phyloP scores from a whole-genome alignment of 2,888 invertebrate species.

The Cyrtodaria siliqua region DNA sequence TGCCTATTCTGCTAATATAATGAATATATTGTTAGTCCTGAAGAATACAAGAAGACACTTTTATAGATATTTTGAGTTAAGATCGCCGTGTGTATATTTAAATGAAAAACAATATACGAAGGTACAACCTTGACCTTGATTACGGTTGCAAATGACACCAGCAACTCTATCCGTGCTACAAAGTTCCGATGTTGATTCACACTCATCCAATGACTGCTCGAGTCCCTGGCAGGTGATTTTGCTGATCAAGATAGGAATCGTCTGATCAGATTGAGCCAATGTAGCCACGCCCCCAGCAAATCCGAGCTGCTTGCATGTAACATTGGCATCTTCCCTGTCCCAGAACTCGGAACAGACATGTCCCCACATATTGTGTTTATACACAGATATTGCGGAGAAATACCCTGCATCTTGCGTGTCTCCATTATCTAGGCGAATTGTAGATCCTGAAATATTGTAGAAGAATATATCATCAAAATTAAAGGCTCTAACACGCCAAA shows the following conservation, averaged over 20 bases:
- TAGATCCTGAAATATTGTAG: conserved; percentile 12
- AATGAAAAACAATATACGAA: not conserved
- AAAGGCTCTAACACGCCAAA: too few species aligned
- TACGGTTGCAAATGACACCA: conserved; percentile 68
- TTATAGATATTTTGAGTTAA: not conserved
- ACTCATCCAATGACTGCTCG: not conserved
- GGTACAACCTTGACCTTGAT: conserved; percentile 36
- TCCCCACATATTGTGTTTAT: conserved; percentile 91
- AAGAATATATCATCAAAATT: not conserved
- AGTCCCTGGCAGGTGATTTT: not conserved
- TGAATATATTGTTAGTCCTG: not conserved
- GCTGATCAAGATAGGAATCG: not conserved
- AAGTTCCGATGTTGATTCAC: conserved; percentile 9
- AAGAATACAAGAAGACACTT: not conserved
- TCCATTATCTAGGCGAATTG: conserved; percentile 27
- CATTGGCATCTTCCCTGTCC: conserved; percentile 61
- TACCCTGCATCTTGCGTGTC: conserved; percentile 35
- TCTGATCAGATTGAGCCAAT: not conserved
- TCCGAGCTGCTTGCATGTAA: conserved; percentile 56
- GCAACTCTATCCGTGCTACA: conserved; percentile 57
- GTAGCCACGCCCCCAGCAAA: conserved; percentile 49
- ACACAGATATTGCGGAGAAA: conserved; percentile 88
- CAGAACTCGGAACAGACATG: conserved; percentile 85
- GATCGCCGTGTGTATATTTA: not conserved
- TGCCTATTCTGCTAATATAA: too few species aligned